Evolutionary conservation across 2,888 invertebrate genomes (phyloP).

Genomic region (Yponomeuta evonymella): DNA sequence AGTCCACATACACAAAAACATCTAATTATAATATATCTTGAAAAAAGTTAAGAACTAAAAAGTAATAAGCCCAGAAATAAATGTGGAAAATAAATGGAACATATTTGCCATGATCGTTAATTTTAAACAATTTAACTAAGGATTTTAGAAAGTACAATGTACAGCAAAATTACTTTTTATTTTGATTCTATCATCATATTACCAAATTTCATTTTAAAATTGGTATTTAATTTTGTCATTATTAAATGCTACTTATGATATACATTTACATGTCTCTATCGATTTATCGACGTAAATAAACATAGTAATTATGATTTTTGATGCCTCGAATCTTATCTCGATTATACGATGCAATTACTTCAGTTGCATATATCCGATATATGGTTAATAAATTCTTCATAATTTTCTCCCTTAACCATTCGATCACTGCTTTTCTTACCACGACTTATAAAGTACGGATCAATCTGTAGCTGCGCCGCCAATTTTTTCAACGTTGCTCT

Average conservation of each 20-base stretch:
- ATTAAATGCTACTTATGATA: not conserved
- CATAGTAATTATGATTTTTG: not conserved
- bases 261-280: not conserved
- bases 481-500: constrained; percentile 58
- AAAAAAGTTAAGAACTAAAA: no score
- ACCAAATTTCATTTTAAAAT: not conserved
- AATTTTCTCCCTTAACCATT: constrained; percentile 29
- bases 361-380: constrained; percentile 51
- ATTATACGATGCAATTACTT: constrained; percentile 13
- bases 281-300: not conserved
- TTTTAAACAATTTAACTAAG: not conserved
- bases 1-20: no score
- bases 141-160: not conserved
- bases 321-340: not conserved
- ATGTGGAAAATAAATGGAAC: not conserved
- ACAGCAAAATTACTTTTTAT: not conserved
- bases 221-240: not conserved
- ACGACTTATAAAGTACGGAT: constrained; percentile 65
- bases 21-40: no score
- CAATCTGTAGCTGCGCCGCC: constrained; percentile 59
- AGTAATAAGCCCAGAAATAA: no score
- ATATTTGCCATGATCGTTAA: not conserved
- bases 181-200: not conserved
- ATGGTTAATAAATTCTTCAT: constrained; percentile 49
- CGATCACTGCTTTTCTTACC: constrained; percentile 51